Evolutionary conservation across 2,888 invertebrate genomes (phyloP), one percentile per base, ranked within the genome.

Genomic region (Apodemia duryi): DNA sequence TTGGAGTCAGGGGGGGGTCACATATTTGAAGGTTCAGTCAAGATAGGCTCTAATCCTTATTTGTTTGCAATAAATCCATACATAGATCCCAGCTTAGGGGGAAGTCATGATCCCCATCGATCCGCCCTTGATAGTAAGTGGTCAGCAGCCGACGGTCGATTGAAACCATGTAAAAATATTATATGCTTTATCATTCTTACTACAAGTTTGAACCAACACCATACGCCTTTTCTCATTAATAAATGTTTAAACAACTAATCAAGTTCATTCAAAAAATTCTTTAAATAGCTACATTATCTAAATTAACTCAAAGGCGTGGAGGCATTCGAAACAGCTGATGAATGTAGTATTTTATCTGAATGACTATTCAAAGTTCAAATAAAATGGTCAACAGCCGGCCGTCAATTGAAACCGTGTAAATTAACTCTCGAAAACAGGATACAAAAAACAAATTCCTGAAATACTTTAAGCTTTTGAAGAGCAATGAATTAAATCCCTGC

Each of bases 191-290:
- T 21, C 21, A 21, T 21, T 21, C 21, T 21, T 21, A 0, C 21
- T 21, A 32, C 32, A 32, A 2, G 32, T 32, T 1, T 32, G 32
- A 32, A 32, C 32, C 32, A 3, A 2, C 32, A 3, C 32, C 32
- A n/a, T 52, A 4, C 11, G 6, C 38, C 1, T 9, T 43, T 10
- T 43, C 7, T 41, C 7, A 7, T 41, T 41, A 6, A 9, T 9
- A 54, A 54, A 54, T 21, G 2, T 7, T 1, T 41, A 41, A 41
- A 21, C 29, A 32, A 57, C 2, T 28, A 28, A 21, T 32, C 29
- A 29, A 11, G 21, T 32, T 28, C 5, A 57, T 41, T 83, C 82
- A 80, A 74, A 80, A 83, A 83, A 81, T 88, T 77, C 79, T 74
- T 73, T 49, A 77, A 79, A 85, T 85, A 75, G 79, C 67, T 73